A percentile compares a stretch with the other conserved stretches of the same genome.
These are phyloP conservation scores for Falco cherrug DNA, from an alignment of 2,797 vertebrate genomes.

Conservation along the genomic window DNA sequence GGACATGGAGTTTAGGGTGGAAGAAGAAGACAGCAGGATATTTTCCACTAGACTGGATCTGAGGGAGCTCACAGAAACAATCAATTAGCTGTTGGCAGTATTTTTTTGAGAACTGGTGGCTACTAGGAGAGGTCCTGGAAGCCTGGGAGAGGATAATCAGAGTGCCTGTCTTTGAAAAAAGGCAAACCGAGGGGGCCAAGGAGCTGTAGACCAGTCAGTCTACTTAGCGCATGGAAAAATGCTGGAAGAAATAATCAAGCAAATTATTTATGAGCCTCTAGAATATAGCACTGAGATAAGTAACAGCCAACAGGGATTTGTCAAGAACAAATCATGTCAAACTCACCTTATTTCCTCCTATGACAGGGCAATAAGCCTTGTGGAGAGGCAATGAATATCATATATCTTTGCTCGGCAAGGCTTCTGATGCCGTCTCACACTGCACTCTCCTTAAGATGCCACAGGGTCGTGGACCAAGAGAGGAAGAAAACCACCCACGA, in stretches of 20 bases:
- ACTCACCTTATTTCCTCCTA: slow-evolving; percentile 61
- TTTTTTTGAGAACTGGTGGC: not conserved
- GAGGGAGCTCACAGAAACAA: not conserved
- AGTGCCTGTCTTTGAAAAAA: not conserved
- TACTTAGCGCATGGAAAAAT: slow-evolving; percentile 20
- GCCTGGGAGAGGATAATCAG: not conserved
- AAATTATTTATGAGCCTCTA: slow-evolving; percentile 64
- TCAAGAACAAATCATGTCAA: slow-evolving; percentile 66
- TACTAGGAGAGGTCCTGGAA: not conserved
- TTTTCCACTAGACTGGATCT: not conserved
- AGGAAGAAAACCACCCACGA: not conserved
- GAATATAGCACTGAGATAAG: slow-evolving; percentile 49
- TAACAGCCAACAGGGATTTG: slow-evolving; percentile 66
- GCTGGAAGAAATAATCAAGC: slow-evolving; percentile 50
- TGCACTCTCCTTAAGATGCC: not conserved
- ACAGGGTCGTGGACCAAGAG: not conserved
- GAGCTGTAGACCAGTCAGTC: not conserved
- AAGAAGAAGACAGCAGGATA: not conserved
- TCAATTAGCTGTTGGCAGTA: not conserved
- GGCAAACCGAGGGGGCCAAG: not conserved
- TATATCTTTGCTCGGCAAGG: slow-evolving; percentile 19
- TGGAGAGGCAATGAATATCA: slow-evolving; percentile 58
- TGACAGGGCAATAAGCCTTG: slow-evolving; percentile 63
- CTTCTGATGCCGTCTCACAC: not conserved
- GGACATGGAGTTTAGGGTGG: not conserved